Conservation (phyloP, 2,113 vertebrate species). For the Colinus virginianus region DNA sequence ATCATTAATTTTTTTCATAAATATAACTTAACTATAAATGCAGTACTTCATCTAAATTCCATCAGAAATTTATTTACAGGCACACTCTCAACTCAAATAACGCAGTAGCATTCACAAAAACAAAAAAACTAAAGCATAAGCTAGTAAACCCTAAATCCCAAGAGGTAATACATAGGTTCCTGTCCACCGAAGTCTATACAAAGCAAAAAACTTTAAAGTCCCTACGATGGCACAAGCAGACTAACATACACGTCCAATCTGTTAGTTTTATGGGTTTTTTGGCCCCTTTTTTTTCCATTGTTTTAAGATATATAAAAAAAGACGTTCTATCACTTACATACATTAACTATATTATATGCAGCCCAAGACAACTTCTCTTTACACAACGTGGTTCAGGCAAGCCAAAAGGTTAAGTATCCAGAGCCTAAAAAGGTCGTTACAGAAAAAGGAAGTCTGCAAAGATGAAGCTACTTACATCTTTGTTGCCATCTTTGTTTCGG, state of each 20-base stretch:
- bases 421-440: neutral
- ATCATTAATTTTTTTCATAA: neutral
- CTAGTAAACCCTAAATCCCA: neutral
- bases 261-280: no score
- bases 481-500: slow-evolving; percentile 87
- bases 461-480: slow-evolving; percentile 88
- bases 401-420: no score
- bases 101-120: neutral
- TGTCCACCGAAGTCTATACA: neutral
- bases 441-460: neutral
- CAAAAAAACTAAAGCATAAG: neutral
- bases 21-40: rapidly evolving
- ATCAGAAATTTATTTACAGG: neutral
- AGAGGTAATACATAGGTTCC: neutral
- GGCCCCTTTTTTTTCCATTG: no score
- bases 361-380: no score
- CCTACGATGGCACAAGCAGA: neutral
- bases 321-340: no score
- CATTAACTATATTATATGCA: no score
- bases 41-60: neutral
- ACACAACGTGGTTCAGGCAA: no score
- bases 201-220: neutral
- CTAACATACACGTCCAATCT: no score
- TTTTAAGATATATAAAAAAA: no score
- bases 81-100: neutral